These are phyloP conservation scores for Pica pica DNA, from an alignment of 2,113 vertebrate species.

Conservation along the genomic window DNA sequence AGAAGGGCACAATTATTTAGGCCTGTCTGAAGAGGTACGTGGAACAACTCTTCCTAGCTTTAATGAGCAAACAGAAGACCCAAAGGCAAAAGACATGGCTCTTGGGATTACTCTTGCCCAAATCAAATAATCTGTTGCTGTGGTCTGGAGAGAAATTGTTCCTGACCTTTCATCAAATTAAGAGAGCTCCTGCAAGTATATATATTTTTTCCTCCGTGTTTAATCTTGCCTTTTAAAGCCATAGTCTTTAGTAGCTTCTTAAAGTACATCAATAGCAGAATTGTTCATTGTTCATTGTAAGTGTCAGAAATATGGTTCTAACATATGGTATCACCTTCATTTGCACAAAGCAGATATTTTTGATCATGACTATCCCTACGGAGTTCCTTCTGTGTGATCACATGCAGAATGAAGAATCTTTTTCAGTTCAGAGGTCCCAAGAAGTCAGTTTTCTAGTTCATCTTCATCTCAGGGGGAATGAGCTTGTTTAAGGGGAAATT, in stretches of 20 bases:
- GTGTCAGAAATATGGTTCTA: slow-evolving; percentile 27
- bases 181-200: neutral
- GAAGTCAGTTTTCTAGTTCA: neutral
- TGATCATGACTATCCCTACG: neutral
- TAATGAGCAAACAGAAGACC: neutral
- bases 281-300: slow-evolving; percentile 45
- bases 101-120: neutral
- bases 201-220: neutral
- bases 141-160: neutral
- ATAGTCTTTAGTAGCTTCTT: neutral
- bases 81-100: neutral
- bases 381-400: neutral
- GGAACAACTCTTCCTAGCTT: neutral
- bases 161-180: neutral
- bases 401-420: neutral
- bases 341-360: neutral
- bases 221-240: neutral
- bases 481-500: neutral
- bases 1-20: neutral
- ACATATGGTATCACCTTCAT: neutral
- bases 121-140: neutral
- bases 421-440: neutral
- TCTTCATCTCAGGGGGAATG: neutral
- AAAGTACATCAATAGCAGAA: neutral
- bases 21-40: neutral